phyloP scores from a whole-genome alignment of 1,140 invertebrate species.

The Pinna nobilis region DNA sequence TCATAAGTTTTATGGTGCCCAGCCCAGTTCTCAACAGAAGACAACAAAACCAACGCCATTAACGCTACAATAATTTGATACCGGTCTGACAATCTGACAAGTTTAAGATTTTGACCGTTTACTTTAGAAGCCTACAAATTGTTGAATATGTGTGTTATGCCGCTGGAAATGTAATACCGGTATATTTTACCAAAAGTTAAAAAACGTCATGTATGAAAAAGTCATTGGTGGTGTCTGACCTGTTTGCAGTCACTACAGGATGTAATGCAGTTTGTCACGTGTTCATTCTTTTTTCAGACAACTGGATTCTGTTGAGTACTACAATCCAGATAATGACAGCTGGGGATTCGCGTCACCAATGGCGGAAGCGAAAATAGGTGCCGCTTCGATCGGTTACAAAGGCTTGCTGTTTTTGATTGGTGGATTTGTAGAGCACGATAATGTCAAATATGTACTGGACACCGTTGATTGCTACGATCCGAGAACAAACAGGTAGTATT shows the following conservation, averaged over 20 bases:
- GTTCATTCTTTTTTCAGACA: conserved; percentile 22
- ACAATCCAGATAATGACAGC: conserved; percentile 45
- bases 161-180: too few relatives aligned
- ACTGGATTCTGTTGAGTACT: conserved; percentile 46
- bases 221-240: too few relatives aligned
- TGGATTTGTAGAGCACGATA: conserved; percentile 36
- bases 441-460: conserved; percentile 38
- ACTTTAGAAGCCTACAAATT: too few relatives aligned
- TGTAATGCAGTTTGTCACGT: too few relatives aligned
- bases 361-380: conserved; percentile 42
- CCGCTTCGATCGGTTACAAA: conserved; percentile 40
- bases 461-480: conserved; percentile 55
- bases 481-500: conserved; percentile 47
- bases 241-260: too few relatives aligned
- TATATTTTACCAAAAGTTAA: not conserved
- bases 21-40: too few relatives aligned
- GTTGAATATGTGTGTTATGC: too few relatives aligned
- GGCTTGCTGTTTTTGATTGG: conserved; percentile 46
- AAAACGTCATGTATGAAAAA: not conserved
- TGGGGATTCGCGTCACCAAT: conserved; percentile 44
- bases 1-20: too few relatives aligned
- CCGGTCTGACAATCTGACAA: too few relatives aligned
- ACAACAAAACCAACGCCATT: too few relatives aligned
- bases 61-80: too few relatives aligned
- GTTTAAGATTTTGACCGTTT: too few relatives aligned